Percentiles rank a stretch among this genome's conserved stretches.
Evolutionary conservation across 2,797 vertebrate genomes (phyloP).

Genomic region (Sebastes minor): DNA sequence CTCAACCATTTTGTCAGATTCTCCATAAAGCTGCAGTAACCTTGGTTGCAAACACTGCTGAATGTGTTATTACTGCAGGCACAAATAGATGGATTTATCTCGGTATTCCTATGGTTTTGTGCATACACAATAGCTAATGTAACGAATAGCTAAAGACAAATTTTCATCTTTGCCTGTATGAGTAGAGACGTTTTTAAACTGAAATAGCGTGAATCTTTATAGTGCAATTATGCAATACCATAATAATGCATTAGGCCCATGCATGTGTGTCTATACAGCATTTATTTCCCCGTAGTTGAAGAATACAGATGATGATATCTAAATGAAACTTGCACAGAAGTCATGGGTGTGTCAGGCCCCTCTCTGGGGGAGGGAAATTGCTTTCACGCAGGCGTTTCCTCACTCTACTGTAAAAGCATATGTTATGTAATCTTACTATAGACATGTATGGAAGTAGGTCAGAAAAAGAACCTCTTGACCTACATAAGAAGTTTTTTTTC

Average conservation of each 20-base stretch:
- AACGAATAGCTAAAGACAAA: background rate
- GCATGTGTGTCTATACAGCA: background rate
- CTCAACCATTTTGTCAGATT: background rate
- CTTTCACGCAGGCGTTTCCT: background rate
- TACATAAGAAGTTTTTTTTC: background rate
- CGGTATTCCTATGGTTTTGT: background rate
- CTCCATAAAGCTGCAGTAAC: background rate
- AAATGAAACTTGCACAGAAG: background rate
- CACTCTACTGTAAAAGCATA: background rate
- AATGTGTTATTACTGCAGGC: background rate
- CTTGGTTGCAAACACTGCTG: background rate
- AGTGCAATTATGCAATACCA: background rate
- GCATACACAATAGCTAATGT: background rate
- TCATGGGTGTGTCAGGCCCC: conserved; percentile 10
- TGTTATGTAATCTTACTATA: conserved; percentile 38
- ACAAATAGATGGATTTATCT: background rate
- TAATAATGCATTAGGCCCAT: background rate
- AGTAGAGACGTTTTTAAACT: background rate
- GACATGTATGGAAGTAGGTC: conserved; percentile 35
- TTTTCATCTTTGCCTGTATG: background rate
- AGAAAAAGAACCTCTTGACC: background rate
- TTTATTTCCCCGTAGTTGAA: conserved; percentile 4
- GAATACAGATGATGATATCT: background rate
- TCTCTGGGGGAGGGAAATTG: background rate
- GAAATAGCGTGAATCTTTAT: background rate